Percentiles rank a stretch among this genome's conserved stretches.
Evolutionary conservation across 23 tunicate species (phyloP).

Genomic region (Botrylloides violaceus): DNA sequence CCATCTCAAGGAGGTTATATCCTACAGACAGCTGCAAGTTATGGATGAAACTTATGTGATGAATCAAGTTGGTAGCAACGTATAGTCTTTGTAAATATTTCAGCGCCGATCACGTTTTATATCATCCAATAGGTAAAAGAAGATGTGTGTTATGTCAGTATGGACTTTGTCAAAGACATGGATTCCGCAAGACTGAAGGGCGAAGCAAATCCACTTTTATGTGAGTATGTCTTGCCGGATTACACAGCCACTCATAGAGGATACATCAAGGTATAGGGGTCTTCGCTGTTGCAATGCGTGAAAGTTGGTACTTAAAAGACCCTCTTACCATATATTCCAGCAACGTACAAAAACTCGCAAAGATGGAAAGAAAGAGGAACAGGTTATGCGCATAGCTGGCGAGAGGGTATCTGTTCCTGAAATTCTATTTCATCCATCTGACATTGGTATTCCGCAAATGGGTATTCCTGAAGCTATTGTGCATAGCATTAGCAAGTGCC

Average conservation of each 20-base stretch:
- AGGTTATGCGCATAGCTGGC: conserved; percentile 48
- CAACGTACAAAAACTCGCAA: neutral
- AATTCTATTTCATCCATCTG: conserved; percentile 84
- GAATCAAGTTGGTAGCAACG: conserved; percentile 41
- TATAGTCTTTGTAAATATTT: neutral
- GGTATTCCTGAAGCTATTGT: conserved; percentile 88
- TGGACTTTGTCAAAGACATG: conserved; percentile 67
- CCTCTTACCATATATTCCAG: no score
- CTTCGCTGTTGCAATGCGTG: no score
- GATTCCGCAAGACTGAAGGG: conserved; percentile 45
- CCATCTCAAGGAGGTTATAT: conserved; percentile 91
- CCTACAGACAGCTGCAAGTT: conserved; percentile 90
- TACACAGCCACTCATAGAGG: conserved; percentile 75
- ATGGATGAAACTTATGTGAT: conserved; percentile 99
- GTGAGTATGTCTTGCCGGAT: conserved; percentile 83
- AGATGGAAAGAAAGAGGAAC: conserved; percentile 51
- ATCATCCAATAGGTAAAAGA: conserved; percentile 56
- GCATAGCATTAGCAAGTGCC: conserved; percentile 68
- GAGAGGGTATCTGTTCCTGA: conserved; percentile 93
- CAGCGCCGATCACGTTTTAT: neutral
- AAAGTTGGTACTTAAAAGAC: no score
- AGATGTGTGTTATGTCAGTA: conserved; percentile 74
- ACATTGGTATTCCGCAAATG: conserved; percentile 76
- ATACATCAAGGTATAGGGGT: conserved; percentile 56
- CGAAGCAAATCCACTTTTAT: conserved; percentile 46